phyloP scores from a whole-genome alignment of 2,888 invertebrate genomes.

The Caenorhabditis afra region DNA sequence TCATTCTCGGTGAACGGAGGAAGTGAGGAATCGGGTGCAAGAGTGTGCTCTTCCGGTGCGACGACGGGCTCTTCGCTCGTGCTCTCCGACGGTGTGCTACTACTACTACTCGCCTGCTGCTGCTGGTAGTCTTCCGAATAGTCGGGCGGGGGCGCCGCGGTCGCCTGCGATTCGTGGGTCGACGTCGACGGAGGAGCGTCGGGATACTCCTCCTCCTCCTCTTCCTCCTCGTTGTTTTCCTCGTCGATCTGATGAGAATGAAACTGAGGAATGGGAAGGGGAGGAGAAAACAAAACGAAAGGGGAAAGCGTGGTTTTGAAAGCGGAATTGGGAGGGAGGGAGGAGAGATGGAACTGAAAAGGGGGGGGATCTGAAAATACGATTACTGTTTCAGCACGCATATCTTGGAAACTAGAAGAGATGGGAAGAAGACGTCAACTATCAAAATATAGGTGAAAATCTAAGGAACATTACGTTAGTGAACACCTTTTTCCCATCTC shows the following conservation, averaged over 20 bases:
- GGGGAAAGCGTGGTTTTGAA: background rate
- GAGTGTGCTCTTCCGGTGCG: conserved; percentile 2
- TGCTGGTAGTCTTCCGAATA: conserved; percentile 43
- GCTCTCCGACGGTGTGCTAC: no score
- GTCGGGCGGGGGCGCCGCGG: conserved; percentile 37
- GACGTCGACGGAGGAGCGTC: conserved; percentile 13
- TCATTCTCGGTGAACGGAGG: no score
- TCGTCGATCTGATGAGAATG: conserved; percentile 42
- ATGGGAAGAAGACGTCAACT: background rate
- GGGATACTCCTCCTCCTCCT: conserved; percentile 36
- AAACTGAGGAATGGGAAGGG: conserved; percentile 8
- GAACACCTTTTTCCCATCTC: no score
- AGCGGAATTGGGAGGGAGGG: background rate
- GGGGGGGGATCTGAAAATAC: background rate
- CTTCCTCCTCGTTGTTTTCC: conserved; percentile 50
- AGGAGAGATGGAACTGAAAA: conserved; percentile 2
- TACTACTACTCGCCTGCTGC: conserved; percentile 52
- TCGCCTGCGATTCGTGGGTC: background rate
- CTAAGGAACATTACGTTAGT: no score
- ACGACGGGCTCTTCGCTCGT: background rate
- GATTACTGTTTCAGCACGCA: background rate
- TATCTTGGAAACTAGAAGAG: background rate
- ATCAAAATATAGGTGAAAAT: conserved; percentile 2
- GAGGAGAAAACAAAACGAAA: background rate
- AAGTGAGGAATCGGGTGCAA: no score